These are phyloP conservation scores for Catotricha subobsoleta DNA, from an alignment of 2,888 invertebrate species.

Conservation along the genomic window DNA sequence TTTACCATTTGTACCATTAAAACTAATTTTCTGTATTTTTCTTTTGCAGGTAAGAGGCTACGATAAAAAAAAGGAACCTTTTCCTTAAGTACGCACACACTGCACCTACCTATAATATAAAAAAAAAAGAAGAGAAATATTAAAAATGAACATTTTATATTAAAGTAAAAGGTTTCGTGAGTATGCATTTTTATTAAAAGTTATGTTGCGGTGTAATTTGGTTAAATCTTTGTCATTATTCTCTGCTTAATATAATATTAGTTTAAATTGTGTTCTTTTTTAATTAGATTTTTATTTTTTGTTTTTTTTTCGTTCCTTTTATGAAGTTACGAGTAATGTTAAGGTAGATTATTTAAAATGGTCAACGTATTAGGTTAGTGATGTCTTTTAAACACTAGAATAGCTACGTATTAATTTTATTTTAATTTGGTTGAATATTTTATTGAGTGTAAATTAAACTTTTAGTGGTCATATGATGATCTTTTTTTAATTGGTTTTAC, in stretches of 20 bases:
- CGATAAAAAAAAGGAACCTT: not conserved
- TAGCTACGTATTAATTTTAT: no score
- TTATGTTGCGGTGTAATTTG: slow-evolving; percentile 4
- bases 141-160: not conserved
- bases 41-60: slow-evolving; percentile 4
- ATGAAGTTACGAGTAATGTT: no score
- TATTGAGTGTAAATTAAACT: no score
- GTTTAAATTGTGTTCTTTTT: no score
- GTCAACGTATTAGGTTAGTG: no score
- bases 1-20: slow-evolving; percentile 3
- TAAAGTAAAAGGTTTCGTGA: slow-evolving; percentile 1
- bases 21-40: slow-evolving; percentile 1
- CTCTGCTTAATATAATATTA: slow-evolving; percentile 3
- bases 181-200: slow-evolving; percentile 4
- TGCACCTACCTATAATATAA: not conserved
- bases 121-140: not conserved
- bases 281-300: no score
- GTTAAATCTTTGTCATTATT: slow-evolving; percentile 5
- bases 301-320: no score
- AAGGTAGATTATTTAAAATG: no score
- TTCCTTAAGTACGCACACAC: not conserved
- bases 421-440: no score
- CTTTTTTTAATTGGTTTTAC: no score
- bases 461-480: no score
- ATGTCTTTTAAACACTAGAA: no score